Percentiles rank a stretch among this genome's conserved stretches.
Evolutionary conservation across 2,797 vertebrate species (phyloP).

Genomic region (Chromobotia macracanthus): DNA sequence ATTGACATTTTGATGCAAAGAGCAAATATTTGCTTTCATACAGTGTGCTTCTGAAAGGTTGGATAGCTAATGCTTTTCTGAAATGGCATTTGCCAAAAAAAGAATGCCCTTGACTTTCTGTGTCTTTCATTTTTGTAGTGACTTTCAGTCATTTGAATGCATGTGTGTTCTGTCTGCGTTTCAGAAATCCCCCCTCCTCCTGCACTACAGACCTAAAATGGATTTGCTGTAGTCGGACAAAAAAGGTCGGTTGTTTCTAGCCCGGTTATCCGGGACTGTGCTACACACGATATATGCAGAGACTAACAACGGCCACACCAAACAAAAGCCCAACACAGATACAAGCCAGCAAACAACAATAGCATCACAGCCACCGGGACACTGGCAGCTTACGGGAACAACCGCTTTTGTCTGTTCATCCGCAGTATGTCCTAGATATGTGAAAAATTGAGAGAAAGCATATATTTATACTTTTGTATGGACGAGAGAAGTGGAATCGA

Average conservation of each 20-base stretch:
- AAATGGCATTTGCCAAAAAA: conserved; percentile 43
- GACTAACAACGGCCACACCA: conserved; percentile 83
- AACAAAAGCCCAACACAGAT: conserved; percentile 71
- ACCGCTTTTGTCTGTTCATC: conserved; percentile 72
- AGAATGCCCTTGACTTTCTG: conserved; percentile 12
- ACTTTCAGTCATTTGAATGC: conserved; percentile 14
- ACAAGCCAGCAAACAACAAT: conserved; percentile 75
- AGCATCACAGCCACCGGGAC: conserved; percentile 79
- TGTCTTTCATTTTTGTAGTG: conserved; percentile 15
- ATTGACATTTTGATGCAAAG: conserved; percentile 9
- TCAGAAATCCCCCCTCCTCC: conserved; percentile 98
- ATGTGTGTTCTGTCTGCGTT: conserved; percentile 58
- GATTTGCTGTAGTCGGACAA: conserved; percentile 93
- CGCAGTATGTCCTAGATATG: conserved; percentile 78
- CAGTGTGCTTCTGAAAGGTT: neutral
- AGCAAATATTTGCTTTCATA: conserved; percentile 17
- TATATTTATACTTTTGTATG: conserved; percentile 97
- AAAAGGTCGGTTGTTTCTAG: conserved; percentile 73
- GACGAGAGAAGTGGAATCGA: conserved; percentile 83
- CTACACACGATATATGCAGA: conserved; percentile 84
- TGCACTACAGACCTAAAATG: conserved; percentile 99
- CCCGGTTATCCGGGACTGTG: conserved; percentile 76
- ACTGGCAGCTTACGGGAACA: conserved; percentile 73
- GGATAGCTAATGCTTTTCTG: conserved; percentile 41
- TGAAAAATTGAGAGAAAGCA: conserved; percentile 83